These are phyloP conservation scores for Halocaridina rubra DNA, from an alignment of 2,888 invertebrate genomes.

Conservation along the genomic window DNA sequence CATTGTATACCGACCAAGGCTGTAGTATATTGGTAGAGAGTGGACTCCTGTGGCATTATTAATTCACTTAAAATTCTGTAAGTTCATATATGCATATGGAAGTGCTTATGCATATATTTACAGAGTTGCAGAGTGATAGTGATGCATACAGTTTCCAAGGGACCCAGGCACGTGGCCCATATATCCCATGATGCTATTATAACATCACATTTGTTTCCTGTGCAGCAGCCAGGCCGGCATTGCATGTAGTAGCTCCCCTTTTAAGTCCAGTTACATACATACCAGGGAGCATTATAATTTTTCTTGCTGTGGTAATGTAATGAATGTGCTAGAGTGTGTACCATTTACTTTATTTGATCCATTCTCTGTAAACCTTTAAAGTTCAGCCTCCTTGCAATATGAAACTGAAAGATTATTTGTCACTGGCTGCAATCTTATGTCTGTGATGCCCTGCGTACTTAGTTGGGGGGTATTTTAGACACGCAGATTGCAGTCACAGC, in stretches of 20 bases:
- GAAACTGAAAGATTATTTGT: background rate
- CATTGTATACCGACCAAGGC: conserved; percentile 57
- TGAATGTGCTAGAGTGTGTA: conserved; percentile 58
- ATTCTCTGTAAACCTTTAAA: conserved; percentile 53
- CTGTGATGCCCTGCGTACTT: no score
- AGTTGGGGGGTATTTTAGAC: no score
- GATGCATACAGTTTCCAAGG: conserved; percentile 42
- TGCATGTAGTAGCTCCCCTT: conserved; percentile 52
- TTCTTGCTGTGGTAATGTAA: conserved; percentile 56
- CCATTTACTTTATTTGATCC: conserved; percentile 33
- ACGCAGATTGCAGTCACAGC: no score
- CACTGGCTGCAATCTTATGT: no score
- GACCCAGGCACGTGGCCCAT: conserved; percentile 39
- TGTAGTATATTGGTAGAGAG: conserved; percentile 50
- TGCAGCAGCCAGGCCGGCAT: conserved; percentile 48
- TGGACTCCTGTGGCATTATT: conserved; percentile 27
- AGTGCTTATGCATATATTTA: background rate
- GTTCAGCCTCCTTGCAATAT: conserved; percentile 33
- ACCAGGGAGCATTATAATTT: conserved; percentile 45
- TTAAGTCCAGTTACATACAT: conserved; percentile 30
- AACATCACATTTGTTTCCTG: conserved; percentile 34
- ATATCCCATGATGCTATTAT: conserved; percentile 30
- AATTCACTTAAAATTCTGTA: no score
- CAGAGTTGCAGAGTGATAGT: conserved; percentile 9
- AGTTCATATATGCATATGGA: no score